Evolutionary conservation across 1,140 invertebrate genomes (phyloP).

Genomic region (Pseudomyrmex cubaensis): DNA sequence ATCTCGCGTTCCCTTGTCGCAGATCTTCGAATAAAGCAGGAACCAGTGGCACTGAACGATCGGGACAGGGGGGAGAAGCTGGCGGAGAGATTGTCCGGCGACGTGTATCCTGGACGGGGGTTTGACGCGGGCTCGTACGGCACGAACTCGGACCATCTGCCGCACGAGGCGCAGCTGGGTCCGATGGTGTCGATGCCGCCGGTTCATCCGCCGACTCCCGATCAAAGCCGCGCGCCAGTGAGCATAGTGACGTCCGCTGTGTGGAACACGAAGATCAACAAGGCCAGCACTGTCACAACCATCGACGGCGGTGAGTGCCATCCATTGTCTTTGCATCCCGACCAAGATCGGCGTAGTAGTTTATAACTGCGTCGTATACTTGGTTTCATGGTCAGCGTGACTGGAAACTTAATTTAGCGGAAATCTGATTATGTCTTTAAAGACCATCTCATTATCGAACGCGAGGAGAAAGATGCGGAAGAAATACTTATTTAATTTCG

Average conservation of each 20-base stretch:
- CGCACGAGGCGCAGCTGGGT: constrained; percentile 73
- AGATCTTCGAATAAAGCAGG: constrained; percentile 89
- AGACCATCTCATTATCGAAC: too few species aligned
- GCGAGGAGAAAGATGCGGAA: too few species aligned
- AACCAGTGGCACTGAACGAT: constrained; percentile 84
- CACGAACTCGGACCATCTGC: constrained; percentile 79
- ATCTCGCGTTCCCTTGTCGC: background rate
- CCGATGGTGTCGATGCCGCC: constrained; percentile 76
- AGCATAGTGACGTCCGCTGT: constrained; percentile 78
- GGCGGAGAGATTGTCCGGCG: constrained; percentile 83
- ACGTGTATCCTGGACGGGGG: constrained; percentile 78
- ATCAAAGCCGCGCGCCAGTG: constrained; percentile 82
- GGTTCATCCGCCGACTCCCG: constrained; percentile 81
- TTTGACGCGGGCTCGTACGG: constrained; percentile 80
- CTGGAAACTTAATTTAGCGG: background rate
- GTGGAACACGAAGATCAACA: constrained; percentile 87
- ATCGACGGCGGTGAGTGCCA: constrained; percentile 87
- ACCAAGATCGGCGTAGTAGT: background rate
- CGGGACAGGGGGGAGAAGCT: constrained; percentile 84
- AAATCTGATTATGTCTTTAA: background rate
- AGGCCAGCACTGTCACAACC: constrained; percentile 86
- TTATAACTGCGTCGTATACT: too few species aligned
- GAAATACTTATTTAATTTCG: too few species aligned
- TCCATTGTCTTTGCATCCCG: constrained; percentile 7
- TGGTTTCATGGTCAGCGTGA: background rate